Evolutionary conservation across 1,140 invertebrate genomes (phyloP), one percentile per base, ranked within the genome.

Genomic region (Parapsyche elsis): DNA sequence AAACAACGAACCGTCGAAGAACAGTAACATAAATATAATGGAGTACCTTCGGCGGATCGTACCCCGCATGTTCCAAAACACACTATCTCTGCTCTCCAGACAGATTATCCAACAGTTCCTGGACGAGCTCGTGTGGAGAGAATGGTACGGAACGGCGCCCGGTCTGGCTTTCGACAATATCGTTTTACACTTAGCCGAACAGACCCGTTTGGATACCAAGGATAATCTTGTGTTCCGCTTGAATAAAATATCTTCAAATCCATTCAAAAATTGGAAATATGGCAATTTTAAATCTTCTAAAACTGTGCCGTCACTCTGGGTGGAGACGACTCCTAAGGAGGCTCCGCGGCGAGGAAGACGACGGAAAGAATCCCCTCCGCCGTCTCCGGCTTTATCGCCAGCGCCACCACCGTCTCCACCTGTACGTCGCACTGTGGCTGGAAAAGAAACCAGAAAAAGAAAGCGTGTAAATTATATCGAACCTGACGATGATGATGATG

Each of bases 41-140:
- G 94, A 96, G 75, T 97, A 96, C 86, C 86, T 97, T 46, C 88
- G 95, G 53, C 91, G 93, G 80, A 94, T 96, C 79, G 94, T 97
- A 4, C 95, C 95, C 0, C 90, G 95, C 85, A 96, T 96, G 95
- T 97, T 96, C 87, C 93, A 96, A 89, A 96, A 95, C 86, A 96
- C 95, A 0, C 86, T 97, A 7, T 95, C 94, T 19, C 87, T 96
- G 74, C 88, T 97, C 0, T 96, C 94, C 5, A 89, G 94, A 70
- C 93, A 94, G 86, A 94, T 96, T 86, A 96, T 96, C 84, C 95
- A 97, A 85, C 94, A 97, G 85, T 96, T 97, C 86, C 87, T 97
- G 53, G 95, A 97, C 85, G 96, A 97, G 86, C 87, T 97, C 4
- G 94, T 94, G 10, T 96, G 94, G 94, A 88, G 91, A 79, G 90